A percentile compares a stretch with the other conserved stretches of the same genome.
phyloP scores from a whole-genome alignment of 1,140 invertebrate genomes.

The Platyscapa corneri region DNA sequence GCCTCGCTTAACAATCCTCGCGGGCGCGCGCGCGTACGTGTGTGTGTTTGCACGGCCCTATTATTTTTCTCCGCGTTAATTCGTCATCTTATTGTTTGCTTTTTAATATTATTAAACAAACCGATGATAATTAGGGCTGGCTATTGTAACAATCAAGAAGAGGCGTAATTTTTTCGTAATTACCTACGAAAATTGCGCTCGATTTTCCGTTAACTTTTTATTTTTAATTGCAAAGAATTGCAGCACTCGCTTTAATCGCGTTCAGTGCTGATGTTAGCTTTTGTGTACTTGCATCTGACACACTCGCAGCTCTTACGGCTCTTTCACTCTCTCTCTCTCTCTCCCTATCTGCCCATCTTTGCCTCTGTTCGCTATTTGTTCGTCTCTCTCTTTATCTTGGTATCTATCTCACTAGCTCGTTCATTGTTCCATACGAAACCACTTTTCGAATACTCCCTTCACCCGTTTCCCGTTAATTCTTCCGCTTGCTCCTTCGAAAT shows the following conservation, averaged over 20 bases:
- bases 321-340: not conserved
- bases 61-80: too few relatives aligned
- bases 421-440: not conserved
- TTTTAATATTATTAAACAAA: too few relatives aligned
- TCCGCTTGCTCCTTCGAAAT: not conserved
- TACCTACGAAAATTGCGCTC: too few relatives aligned
- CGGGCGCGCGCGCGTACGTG: too few relatives aligned
- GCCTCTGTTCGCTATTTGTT: not conserved
- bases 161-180: too few relatives aligned
- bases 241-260: not conserved
- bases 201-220: too few relatives aligned
- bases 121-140: too few relatives aligned
- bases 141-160: too few relatives aligned
- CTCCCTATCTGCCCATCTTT: not conserved
- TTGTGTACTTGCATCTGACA: not conserved
- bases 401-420: not conserved
- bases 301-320: not conserved
- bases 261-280: not conserved
- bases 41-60: too few relatives aligned
- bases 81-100: too few relatives aligned
- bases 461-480: not conserved
- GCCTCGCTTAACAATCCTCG: too few relatives aligned
- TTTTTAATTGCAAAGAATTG: too few relatives aligned
- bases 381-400: not conserved
- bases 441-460: not conserved